phyloP scores from a whole-genome alignment of 2,113 vertebrate species.

The Donacobius atricapilla region DNA sequence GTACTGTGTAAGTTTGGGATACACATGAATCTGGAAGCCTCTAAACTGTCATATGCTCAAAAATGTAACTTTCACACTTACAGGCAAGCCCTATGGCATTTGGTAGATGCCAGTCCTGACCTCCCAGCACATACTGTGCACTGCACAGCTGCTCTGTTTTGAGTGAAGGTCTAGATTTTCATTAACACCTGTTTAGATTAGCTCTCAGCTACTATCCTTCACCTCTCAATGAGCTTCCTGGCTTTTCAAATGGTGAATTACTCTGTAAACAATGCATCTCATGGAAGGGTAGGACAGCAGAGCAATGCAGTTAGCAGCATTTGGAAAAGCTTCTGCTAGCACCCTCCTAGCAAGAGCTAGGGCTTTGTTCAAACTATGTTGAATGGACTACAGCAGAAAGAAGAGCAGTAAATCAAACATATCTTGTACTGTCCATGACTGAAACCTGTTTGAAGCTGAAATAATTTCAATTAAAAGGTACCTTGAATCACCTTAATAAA shows the following conservation, averaged over 20 bases:
- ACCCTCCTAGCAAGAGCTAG: neutral
- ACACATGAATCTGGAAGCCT: neutral
- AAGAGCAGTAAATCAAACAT: neutral
- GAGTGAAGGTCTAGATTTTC: neutral
- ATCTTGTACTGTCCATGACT: neutral
- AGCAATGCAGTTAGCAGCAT: neutral
- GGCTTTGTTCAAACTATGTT: neutral
- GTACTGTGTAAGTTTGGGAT: neutral
- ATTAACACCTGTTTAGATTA: neutral
- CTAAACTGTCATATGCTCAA: neutral
- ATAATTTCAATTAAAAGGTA: neutral
- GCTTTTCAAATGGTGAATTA: neutral
- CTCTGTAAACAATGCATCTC: neutral
- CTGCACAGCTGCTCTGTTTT: neutral
- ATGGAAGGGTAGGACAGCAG: neutral
- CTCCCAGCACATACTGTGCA: neutral
- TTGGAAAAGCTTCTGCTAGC: neutral
- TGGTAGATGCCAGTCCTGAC: neutral
- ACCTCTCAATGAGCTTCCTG: neutral
- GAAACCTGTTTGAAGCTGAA: neutral
- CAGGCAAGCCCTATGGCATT: neutral
- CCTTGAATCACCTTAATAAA: neutral
- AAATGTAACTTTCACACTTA: neutral
- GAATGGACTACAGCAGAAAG: neutral
- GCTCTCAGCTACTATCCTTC: neutral